Conservation (phyloP, 2,888 invertebrate species). For the Nebria brevicollis region DNA sequence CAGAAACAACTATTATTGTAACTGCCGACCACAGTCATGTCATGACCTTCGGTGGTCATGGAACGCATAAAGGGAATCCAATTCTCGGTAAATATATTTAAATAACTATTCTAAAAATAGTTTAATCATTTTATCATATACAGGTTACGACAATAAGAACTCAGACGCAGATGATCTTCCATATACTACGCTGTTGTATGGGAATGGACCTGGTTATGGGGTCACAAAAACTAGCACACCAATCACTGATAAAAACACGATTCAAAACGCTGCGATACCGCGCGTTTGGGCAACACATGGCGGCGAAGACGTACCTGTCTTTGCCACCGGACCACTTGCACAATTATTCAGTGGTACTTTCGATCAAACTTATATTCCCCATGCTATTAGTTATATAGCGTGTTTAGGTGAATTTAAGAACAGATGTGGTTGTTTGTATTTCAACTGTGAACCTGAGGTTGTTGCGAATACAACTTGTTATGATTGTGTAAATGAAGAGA, state of each 20-base stretch:
- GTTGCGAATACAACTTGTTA: slow-evolving; percentile 8
- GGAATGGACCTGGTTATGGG: slow-evolving; percentile 75
- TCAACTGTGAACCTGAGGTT: slow-evolving; percentile 28
- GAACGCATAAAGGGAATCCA: slow-evolving; percentile 68
- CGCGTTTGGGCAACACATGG: slow-evolving; percentile 79
- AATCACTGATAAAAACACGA: slow-evolving; percentile 56
- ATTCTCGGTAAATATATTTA: slow-evolving; percentile 57
- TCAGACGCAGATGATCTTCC: slow-evolving; percentile 74
- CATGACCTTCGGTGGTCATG: slow-evolving; percentile 72
- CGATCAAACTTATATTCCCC: slow-evolving; percentile 81
- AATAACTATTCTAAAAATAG: slow-evolving; percentile 50
- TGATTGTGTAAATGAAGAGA: neutral
- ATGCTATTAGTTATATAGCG: slow-evolving; percentile 77
- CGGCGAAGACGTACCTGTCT: slow-evolving; percentile 80
- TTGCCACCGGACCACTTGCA: slow-evolving; percentile 71
- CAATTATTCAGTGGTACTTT: slow-evolving; percentile 72
- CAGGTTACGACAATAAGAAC: slow-evolving; percentile 72
- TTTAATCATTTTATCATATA: slow-evolving; percentile 15
- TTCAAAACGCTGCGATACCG: slow-evolving; percentile 73
- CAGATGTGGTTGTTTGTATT: slow-evolving; percentile 61
- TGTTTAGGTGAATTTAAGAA: slow-evolving; percentile 71
- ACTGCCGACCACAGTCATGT: slow-evolving; percentile 74
- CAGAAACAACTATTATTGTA: slow-evolving; percentile 74
- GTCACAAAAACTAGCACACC: slow-evolving; percentile 62
- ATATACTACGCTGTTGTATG: slow-evolving; percentile 76